Percentiles rank a stretch among this genome's conserved stretches.
phyloP scores from a whole-genome alignment of 2,113 vertebrate species.

The Aepyceros melampus region DNA sequence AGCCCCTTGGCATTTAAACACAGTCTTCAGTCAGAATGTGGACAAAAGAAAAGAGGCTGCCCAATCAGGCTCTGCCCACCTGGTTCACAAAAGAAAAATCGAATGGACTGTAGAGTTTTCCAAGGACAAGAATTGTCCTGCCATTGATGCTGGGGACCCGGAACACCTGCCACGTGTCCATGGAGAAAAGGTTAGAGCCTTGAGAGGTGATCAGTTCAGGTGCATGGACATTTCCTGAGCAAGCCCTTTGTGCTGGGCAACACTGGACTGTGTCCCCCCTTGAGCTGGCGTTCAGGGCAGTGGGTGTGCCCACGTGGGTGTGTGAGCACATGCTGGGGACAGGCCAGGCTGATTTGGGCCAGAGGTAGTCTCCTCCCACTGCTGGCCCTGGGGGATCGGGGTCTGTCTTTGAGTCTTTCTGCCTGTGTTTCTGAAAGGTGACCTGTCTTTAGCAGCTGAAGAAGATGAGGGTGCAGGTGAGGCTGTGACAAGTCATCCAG shows the following conservation, averaged over 20 bases:
- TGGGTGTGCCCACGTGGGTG: background rate
- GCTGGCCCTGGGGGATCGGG: background rate
- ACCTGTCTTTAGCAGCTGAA: background rate
- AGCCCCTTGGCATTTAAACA: background rate
- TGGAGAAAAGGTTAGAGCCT: background rate
- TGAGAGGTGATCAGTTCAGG: background rate
- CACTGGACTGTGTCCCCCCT: background rate
- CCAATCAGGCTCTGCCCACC: background rate
- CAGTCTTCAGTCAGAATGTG: background rate
- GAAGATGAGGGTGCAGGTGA: background rate
- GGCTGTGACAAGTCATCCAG: too few relatives aligned
- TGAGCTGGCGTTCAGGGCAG: background rate
- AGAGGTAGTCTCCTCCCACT: background rate
- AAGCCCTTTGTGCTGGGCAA: background rate
- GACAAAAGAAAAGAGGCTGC: background rate
- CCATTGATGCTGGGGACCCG: background rate
- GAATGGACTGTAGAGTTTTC: background rate
- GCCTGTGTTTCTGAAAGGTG: background rate
- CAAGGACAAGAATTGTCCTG: background rate
- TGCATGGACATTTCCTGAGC: rapidly evolving
- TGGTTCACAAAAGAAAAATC: background rate
- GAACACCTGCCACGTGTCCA: background rate
- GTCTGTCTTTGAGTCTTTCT: background rate
- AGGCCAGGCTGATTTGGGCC: too few relatives aligned
- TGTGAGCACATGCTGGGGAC: background rate